Percentiles rank a stretch among this genome's conserved stretches.
These are phyloP conservation scores for Alsophila aescularia DNA, from an alignment of 2,888 invertebrate genomes.

Conservation along the genomic window DNA sequence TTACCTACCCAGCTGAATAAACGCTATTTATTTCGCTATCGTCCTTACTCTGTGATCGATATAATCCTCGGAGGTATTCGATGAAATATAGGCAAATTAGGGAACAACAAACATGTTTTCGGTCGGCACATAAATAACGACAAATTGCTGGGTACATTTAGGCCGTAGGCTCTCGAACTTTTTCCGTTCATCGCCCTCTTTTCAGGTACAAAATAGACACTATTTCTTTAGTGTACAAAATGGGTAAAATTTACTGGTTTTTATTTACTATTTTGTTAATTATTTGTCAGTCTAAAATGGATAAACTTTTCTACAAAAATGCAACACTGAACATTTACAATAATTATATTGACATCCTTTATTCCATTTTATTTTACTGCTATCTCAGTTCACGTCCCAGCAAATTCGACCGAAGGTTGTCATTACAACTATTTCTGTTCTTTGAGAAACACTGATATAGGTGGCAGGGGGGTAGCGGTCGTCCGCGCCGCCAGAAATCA, in stretches of 20 bases:
- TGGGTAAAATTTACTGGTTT: no score
- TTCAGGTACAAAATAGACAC: not conserved
- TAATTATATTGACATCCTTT: no score
- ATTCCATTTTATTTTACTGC: no score
- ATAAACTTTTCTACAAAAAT: no score
- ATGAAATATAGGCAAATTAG: conserved; percentile 37
- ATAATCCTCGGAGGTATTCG: conserved; percentile 30
- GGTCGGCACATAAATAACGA: conserved; percentile 33
- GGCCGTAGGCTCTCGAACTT: conserved; percentile 25
- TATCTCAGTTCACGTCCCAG: no score
- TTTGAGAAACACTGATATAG: not conserved
- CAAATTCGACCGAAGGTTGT: no score
- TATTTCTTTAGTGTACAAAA: no score
- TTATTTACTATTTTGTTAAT: no score
- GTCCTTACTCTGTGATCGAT: conserved; percentile 25
- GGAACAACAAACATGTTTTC: conserved; percentile 34
- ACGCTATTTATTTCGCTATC: conserved; percentile 27
- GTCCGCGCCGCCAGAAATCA: conserved; percentile 42
- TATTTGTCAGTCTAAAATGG: no score
- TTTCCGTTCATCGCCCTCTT: not conserved
- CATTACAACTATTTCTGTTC: not conserved
- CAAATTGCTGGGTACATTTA: conserved; percentile 38
- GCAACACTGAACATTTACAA: no score
- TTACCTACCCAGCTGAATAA: conserved; percentile 17
- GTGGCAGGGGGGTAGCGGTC: not conserved